A percentile compares a stretch with the other conserved stretches of the same genome.
phyloP scores from a whole-genome alignment of 2,888 invertebrate species.

The Isoperla grammatica region DNA sequence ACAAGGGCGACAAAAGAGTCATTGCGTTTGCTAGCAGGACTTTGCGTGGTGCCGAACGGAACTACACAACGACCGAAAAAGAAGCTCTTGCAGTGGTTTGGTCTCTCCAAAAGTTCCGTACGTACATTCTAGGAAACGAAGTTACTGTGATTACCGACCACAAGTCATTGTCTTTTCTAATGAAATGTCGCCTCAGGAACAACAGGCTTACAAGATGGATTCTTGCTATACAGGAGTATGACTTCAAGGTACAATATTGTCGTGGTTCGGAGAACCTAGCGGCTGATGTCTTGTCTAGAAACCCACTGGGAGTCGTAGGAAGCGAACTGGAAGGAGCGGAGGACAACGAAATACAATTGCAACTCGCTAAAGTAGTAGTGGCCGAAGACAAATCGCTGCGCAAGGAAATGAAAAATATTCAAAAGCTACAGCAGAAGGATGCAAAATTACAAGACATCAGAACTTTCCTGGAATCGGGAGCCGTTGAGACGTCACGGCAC shows the following conservation, averaged over 20 bases:
- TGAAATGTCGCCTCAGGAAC: background rate
- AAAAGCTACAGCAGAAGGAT: background rate
- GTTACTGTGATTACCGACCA: slow-evolving; percentile 31
- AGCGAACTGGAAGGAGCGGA: too few species aligned
- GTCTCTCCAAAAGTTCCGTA: slow-evolving; percentile 28
- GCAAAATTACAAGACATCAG: too few species aligned
- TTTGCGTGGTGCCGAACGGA: slow-evolving; percentile 21
- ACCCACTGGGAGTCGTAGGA: too few species aligned
- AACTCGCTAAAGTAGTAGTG: background rate
- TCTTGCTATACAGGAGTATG: background rate
- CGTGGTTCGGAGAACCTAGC: background rate
- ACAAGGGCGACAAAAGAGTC: slow-evolving; percentile 12
- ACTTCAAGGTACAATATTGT: background rate
- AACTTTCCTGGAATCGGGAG: too few species aligned
- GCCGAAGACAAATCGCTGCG: background rate
- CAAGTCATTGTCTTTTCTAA: slow-evolving; percentile 22
- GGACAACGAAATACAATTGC: too few species aligned
- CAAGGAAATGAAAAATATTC: too few species aligned
- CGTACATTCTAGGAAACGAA: slow-evolving; percentile 28
- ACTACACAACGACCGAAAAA: slow-evolving; percentile 25
- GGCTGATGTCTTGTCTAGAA: background rate
- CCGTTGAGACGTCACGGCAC: too few species aligned
- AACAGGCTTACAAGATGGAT: background rate
- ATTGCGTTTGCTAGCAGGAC: slow-evolving; percentile 29
- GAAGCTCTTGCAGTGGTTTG: slow-evolving; percentile 29